Evolutionary conservation across 2,113 vertebrate species (phyloP).

Genomic region (Prionailurus viverrinus): DNA sequence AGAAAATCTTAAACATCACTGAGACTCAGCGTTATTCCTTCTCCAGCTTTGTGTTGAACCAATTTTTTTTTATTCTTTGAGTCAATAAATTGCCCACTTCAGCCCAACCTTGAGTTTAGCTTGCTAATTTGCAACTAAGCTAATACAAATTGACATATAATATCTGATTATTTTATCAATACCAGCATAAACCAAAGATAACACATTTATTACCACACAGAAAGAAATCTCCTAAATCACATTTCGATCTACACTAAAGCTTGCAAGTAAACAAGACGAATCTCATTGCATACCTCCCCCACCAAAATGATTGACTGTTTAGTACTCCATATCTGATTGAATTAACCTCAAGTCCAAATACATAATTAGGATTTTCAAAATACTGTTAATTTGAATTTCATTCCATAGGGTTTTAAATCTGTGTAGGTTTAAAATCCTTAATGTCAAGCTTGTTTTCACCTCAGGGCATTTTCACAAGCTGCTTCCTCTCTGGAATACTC

Average conservation of each 20-base stretch:
- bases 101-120: not conserved
- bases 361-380: conserved; percentile 37
- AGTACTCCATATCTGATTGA: not conserved
- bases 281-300: not conserved
- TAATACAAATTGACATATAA: not conserved
- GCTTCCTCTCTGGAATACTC: conserved; percentile 10
- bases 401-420: not conserved
- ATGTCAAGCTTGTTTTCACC: not conserved
- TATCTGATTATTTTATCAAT: conserved; percentile 18
- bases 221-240: conserved; percentile 17
- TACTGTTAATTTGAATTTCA: not conserved
- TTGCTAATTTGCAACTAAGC: not conserved
- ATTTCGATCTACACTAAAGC: not conserved
- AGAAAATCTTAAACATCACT: not conserved
- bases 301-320: not conserved
- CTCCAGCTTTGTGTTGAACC: not conserved
- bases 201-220: not conserved
- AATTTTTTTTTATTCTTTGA: not conserved
- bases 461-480: not conserved
- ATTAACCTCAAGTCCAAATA: not conserved
- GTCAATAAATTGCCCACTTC: not conserved
- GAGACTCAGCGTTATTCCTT: not conserved
- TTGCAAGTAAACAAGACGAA: not conserved
- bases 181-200: not conserved
- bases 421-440: not conserved